Evolutionary conservation across 2,797 vertebrate species (phyloP).

Genomic region (Hyperoplus immaculatus): DNA sequence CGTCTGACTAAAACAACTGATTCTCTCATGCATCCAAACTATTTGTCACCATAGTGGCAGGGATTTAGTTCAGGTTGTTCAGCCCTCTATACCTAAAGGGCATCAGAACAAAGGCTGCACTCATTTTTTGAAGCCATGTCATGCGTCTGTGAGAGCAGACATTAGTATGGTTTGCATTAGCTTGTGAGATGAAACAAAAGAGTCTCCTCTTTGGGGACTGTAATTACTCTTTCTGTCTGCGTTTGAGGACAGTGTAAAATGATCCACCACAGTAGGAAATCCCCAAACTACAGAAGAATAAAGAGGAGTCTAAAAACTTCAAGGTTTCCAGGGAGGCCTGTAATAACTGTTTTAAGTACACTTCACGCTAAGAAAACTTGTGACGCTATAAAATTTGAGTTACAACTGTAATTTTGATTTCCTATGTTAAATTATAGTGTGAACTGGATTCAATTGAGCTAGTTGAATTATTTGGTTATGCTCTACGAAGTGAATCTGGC

Average conservation of each 20-base stretch:
- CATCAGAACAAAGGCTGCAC: conserved; percentile 70
- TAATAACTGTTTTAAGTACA: not conserved
- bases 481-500: not conserved
- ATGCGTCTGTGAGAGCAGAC: conserved; percentile 31
- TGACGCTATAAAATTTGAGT: conserved; percentile 7
- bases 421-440: not conserved
- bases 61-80: conserved; percentile 36
- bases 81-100: conserved; percentile 56
- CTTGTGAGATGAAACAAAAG: conserved; percentile 48
- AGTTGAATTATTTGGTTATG: not conserved
- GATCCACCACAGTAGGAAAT: conserved; percentile 55
- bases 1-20: not conserved
- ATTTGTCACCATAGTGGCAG: conserved; percentile 36
- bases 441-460: too few species aligned
- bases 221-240: conserved; percentile 65
- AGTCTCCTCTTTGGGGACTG: conserved; percentile 48
- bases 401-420: not conserved
- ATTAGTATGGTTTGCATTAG: conserved; percentile 55
- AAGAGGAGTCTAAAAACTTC: conserved; percentile 17
- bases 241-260: conserved; percentile 42
- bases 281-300: conserved; percentile 47
- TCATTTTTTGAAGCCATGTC: conserved; percentile 44
- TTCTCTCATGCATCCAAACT: conserved; percentile 22
- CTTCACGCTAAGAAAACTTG: not conserved
- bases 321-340: conserved; percentile 5